Conservation (phyloP, 1,140 invertebrate genomes). For the Hyles euphorbiae region DNA sequence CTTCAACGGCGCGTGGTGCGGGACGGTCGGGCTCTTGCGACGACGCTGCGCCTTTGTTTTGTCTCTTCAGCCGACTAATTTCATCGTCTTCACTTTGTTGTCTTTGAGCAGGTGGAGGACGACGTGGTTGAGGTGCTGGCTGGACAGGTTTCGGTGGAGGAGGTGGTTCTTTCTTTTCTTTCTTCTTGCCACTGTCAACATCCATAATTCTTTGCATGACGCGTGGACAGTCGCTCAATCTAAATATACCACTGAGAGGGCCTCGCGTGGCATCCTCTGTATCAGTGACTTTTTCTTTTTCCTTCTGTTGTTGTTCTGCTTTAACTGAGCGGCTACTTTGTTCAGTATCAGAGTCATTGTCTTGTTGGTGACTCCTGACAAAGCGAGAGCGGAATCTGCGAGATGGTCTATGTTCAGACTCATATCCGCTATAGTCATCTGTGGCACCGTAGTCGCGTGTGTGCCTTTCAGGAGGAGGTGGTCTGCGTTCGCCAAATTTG, state of each 20-base stretch:
- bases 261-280: constrained; percentile 92
- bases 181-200: constrained; percentile 85
- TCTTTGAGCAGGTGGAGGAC: constrained; percentile 75
- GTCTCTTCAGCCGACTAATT: constrained; percentile 90
- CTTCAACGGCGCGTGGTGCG: constrained; percentile 68
- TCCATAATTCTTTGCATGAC: constrained; percentile 93
- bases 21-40: constrained; percentile 70
- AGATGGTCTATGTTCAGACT: constrained; percentile 78
- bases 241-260: constrained; percentile 91
- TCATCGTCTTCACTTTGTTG: constrained; percentile 93
- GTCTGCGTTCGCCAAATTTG: constrained; percentile 82
- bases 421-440: constrained; percentile 79
- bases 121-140: constrained; percentile 67
- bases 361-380: constrained; percentile 80
- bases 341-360: constrained; percentile 83
- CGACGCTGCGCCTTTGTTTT: constrained; percentile 85
- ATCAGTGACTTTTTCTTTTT: constrained; percentile 88
- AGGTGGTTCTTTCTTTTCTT: constrained; percentile 80
- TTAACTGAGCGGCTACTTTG: constrained; percentile 76
- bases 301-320: constrained; percentile 77
- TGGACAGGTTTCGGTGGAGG: constrained; percentile 74
- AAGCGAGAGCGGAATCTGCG: constrained; percentile 84
- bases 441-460: constrained; percentile 74
- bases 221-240: constrained; percentile 90
- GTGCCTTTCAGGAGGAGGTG: constrained; percentile 70